phyloP scores from a whole-genome alignment of 2,888 invertebrate genomes.

The Erebia palarica region DNA sequence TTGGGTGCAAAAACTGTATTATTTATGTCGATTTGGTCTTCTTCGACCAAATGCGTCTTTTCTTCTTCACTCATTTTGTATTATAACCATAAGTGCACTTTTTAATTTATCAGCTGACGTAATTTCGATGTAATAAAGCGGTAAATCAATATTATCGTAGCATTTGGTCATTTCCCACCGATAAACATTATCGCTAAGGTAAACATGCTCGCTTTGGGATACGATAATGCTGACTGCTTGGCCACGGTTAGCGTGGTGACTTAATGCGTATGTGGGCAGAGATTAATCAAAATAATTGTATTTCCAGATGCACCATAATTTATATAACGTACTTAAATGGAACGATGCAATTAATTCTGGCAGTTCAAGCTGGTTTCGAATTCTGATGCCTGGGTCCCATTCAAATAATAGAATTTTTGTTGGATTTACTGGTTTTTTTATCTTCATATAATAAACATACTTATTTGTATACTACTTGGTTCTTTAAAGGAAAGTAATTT shows the following conservation, averaged over 20 bases:
- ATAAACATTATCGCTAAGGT: conserved; percentile 51
- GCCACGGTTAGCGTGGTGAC: conserved; percentile 53
- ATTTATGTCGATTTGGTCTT: conserved; percentile 29
- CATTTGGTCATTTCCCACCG: conserved; percentile 48
- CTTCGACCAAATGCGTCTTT: conserved; percentile 43
- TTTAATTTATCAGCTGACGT: not conserved
- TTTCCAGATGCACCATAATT: conserved; percentile 15
- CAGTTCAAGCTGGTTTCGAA: no score
- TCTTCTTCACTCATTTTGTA: conserved; percentile 62
- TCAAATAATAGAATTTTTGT: no score
- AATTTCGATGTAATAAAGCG: not conserved
- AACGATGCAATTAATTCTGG: no score
- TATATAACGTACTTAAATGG: no score
- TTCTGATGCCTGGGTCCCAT: no score
- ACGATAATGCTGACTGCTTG: conserved; percentile 49
- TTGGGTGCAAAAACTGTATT: conserved; percentile 26
- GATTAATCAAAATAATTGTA: conserved; percentile 45
- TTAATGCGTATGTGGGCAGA: conserved; percentile 59
- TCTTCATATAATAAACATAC: no score
- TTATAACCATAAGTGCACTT: conserved; percentile 16
- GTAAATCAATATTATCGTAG: conserved; percentile 35
- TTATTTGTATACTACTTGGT: no score
- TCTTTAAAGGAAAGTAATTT: no score
- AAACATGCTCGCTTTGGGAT: conserved; percentile 45
- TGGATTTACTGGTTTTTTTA: no score